A percentile compares a stretch with the other conserved stretches of the same genome.
These are phyloP conservation scores for Callaeas wilsoni DNA, from an alignment of 2,113 vertebrate genomes.

Conservation along the genomic window DNA sequence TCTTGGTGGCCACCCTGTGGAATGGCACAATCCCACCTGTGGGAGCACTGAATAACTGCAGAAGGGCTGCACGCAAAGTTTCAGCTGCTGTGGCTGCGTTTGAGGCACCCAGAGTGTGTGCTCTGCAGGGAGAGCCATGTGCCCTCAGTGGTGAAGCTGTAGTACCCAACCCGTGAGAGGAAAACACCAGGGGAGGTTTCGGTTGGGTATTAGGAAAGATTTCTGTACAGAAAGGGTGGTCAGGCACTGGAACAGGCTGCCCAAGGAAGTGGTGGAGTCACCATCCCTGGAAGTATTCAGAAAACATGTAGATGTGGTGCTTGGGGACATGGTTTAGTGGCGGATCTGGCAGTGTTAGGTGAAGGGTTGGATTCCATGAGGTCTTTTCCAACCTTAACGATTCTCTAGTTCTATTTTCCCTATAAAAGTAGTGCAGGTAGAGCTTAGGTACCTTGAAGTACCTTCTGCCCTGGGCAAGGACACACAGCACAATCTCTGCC, in stretches of 20 bases:
- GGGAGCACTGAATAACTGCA: not conserved
- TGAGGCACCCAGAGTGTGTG: not conserved
- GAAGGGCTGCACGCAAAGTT: not conserved
- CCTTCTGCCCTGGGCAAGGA: not conserved
- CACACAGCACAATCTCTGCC: not conserved
- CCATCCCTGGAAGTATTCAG: not conserved
- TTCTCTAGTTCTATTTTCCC: not conserved
- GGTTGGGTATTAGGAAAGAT: not conserved
- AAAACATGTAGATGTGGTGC: not conserved
- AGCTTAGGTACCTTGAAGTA: not conserved
- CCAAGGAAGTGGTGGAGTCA: not conserved
- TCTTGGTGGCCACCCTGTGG: not conserved
- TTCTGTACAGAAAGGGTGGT: not conserved
- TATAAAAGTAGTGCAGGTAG: not conserved
- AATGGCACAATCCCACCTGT: accelerated
- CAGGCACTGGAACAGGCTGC: not conserved
- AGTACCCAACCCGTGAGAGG: accelerated
- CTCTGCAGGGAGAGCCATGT: accelerated
- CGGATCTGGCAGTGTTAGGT: not conserved
- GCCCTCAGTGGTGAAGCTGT: not conserved
- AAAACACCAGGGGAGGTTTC: not conserved
- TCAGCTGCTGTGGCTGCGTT: not conserved
- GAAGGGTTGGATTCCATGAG: not conserved
- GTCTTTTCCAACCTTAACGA: not conserved
- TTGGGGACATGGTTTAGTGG: not conserved